phyloP scores from a whole-genome alignment of 2,113 vertebrate species.

The Paratilapia polleni region DNA sequence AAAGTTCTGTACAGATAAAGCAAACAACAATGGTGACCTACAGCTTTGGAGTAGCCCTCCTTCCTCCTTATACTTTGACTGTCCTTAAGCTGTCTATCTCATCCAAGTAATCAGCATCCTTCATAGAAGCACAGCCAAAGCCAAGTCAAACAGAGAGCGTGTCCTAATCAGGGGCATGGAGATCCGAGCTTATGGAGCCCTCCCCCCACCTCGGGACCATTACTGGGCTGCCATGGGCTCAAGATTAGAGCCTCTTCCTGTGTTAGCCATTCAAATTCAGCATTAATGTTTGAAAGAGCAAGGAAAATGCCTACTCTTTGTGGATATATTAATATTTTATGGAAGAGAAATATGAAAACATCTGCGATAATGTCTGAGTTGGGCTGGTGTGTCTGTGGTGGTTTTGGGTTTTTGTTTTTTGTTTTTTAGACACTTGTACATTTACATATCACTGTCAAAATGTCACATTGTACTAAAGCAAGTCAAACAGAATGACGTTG shows the following conservation, averaged over 20 bases:
- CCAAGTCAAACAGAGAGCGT: constrained; percentile 66
- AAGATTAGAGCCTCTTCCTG: constrained; percentile 68
- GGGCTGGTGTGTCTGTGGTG: constrained; percentile 21
- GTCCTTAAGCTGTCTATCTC: constrained; percentile 61
- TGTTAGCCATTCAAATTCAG: constrained; percentile 67
- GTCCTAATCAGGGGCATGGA: constrained; percentile 67
- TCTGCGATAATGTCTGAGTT: constrained; percentile 39
- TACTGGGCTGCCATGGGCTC: constrained; percentile 58
- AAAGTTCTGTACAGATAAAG: neutral
- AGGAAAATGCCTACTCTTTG: constrained; percentile 55
- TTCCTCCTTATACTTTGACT: constrained; percentile 52
- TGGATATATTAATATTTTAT: constrained; percentile 71
- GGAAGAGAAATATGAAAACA: constrained; percentile 64
- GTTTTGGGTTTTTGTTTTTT: neutral
- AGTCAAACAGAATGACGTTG: neutral
- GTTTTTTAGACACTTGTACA: constrained; percentile 5
- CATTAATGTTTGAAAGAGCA: constrained; percentile 76
- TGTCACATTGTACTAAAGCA: neutral
- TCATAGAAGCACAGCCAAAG: constrained; percentile 58
- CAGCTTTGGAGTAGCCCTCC: neutral
- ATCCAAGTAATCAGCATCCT: constrained; percentile 71
- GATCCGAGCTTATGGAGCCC: constrained; percentile 60
- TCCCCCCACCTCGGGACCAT: constrained; percentile 61
- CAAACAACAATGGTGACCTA: constrained; percentile 35
- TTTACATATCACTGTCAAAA: constrained; percentile 16